These are phyloP conservation scores for Branchinecta lindahli DNA, from an alignment of 1,140 invertebrate species.

Conservation along the genomic window DNA sequence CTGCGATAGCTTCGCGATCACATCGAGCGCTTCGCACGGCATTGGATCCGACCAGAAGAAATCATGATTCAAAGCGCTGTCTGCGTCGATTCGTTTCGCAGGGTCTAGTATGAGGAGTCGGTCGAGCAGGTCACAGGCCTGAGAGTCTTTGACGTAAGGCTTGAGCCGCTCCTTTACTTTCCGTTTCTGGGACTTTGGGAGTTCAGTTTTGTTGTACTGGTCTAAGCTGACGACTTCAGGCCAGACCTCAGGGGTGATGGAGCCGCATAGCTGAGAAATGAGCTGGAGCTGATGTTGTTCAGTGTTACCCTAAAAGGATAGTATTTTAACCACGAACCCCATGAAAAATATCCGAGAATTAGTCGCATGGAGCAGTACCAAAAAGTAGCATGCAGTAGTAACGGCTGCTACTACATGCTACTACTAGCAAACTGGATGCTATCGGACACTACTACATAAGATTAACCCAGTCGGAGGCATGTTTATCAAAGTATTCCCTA, in stretches of 20 bases:
- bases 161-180: constrained; percentile 62
- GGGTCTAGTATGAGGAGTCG: constrained; percentile 84
- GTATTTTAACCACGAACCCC: constrained; percentile 26
- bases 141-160: constrained; percentile 79
- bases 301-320: constrained; percentile 59
- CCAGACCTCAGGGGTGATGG: constrained; percentile 86
- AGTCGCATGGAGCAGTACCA: too few species aligned
- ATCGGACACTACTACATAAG: too few species aligned
- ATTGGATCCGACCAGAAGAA: constrained; percentile 97
- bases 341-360: too few species aligned
- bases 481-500: too few species aligned
- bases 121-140: constrained; percentile 84
- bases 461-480: too few species aligned
- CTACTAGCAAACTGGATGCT: too few species aligned
- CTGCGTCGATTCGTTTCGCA: constrained; percentile 71
- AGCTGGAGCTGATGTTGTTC: constrained; percentile 91
- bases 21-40: constrained; percentile 76
- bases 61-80: constrained; percentile 87
- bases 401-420: too few species aligned
- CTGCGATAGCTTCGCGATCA: constrained; percentile 80
- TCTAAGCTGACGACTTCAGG: constrained; percentile 85
- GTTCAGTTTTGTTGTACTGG: constrained; percentile 75
- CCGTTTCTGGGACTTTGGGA: constrained; percentile 77
- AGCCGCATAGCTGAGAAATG: constrained; percentile 91
- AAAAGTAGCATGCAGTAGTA: too few species aligned